Base-by-base conservation (phyloP, 2,797 vertebrate species). In the Mallotus villosus region DNA sequence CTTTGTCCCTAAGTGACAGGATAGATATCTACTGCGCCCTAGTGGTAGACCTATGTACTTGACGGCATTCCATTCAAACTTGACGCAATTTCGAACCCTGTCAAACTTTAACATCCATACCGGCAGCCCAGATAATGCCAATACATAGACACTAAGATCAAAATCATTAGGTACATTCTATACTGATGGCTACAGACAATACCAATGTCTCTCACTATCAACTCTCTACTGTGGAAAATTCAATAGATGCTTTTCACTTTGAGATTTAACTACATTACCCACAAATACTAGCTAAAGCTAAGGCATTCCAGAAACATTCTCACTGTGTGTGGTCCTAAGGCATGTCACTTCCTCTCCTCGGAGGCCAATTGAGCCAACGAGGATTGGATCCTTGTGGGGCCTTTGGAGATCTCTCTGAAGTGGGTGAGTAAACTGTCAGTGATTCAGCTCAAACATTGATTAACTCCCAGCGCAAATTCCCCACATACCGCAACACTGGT, bases 11-110 rank as follows among this genome's bases (percentile, higher is more conserved):
- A 5, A 63, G 25, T 3, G 21, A 51, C 17, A 29, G 17, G 8
- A 9, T 71, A 65, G 72, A 76, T n/a, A 62, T 62, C 59, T 68
- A 67, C 58, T 83, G 63, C 79, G 81, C 62, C 72, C 82, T 81
- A 69, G 83, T 81, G 87, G 84, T 22, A 21, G 19, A 32, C 58
- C 29, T 16, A 24, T 25, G 51, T 4, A 17, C 37, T 12, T 64
- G 24, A 51, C 11, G 19, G 51, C 2, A 61, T 14, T 27, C 27
- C 21, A 61, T 5, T 14, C 14, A 16, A 25, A 24, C 22, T 12
- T 11, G 9, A 59, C 2, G 24, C 8, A 14, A 25, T n/a, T 55
- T 55, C 1, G 6, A 55, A 55, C 17, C 17, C 51, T 53, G 51
- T n/a, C 51, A 53, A 53, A 51, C 14, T 14, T 51, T 16, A 17